Evolutionary conservation across 53 echinoderm and acorn worm genomes (phyloP).

Genomic region (Echinometra lucunter): DNA sequence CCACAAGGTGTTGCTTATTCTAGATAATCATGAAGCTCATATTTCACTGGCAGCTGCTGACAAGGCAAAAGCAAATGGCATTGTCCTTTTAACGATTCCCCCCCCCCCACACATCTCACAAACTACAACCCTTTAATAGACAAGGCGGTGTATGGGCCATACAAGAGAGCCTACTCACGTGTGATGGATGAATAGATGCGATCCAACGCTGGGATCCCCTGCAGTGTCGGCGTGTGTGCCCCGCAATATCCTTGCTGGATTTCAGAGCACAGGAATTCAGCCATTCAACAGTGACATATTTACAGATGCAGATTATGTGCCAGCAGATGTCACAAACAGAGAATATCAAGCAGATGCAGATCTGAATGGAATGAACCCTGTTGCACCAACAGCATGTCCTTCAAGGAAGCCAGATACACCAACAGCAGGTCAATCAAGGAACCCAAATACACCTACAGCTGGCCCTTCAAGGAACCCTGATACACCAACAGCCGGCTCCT

Average conservation of each 20-base stretch:
- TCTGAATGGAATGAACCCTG: neutral
- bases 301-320: neutral
- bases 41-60: neutral
- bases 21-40: too few relatives aligned
- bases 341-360: neutral
- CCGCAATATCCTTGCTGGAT: neutral
- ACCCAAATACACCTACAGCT: neutral
- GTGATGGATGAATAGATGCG: neutral
- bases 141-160: constrained; percentile 7
- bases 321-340: neutral
- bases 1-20: too few relatives aligned
- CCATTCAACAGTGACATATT: constrained; percentile 15
- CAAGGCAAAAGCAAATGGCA: constrained; percentile 24
- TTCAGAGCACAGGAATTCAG: neutral
- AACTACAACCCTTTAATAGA: constrained; percentile 20
- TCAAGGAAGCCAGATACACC: neutral
- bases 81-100: constrained; percentile 33
- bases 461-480: neutral
- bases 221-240: neutral
- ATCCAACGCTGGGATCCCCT: neutral
- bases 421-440: neutral
- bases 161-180: neutral
- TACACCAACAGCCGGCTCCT: neutral
- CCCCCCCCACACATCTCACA: neutral
- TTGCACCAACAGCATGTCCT: neutral